A percentile compares a stretch with the other conserved stretches of the same genome.
Conservation (phyloP, 1,140 invertebrate species). For the Asobara japonica region DNA sequence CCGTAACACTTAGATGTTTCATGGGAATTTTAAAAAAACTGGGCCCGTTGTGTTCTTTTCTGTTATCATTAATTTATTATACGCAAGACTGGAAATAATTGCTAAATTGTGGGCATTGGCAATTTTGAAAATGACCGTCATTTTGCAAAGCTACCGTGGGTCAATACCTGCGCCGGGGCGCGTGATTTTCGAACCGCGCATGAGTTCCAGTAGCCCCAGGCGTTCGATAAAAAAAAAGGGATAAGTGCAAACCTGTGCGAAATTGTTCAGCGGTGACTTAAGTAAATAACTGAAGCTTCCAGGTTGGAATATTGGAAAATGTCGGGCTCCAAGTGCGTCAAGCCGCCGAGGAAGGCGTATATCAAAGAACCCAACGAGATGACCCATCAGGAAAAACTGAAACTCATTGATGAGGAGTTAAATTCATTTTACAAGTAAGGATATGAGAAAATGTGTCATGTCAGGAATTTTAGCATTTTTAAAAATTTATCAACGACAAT, state of each 20-base stretch:
- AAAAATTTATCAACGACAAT: not conserved
- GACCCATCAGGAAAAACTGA: constrained; percentile 62
- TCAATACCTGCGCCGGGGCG: not conserved
- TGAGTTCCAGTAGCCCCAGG: not conserved
- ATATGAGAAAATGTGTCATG: not conserved
- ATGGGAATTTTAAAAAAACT: no score
- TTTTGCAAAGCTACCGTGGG: not conserved
- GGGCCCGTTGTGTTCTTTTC: no score
- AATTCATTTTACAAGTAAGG: constrained; percentile 68
- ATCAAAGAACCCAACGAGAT: constrained; percentile 63
- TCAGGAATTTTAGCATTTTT: not conserved
- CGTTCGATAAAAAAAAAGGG: not conserved
- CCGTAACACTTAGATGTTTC: no score
- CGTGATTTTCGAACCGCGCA: not conserved
- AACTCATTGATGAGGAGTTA: constrained; percentile 66
- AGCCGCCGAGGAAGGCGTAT: constrained; percentile 54
- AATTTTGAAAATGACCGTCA: not conserved
- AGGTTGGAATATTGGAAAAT: constrained; percentile 47
- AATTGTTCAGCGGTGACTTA: not conserved
- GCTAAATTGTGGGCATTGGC: not conserved
- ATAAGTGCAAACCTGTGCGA: not conserved
- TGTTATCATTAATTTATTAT: no score
- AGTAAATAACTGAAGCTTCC: not conserved
- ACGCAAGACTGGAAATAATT: no score
- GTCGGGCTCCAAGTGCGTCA: constrained; percentile 59